Conservation (phyloP, 2,113 vertebrate species). For the Calidris pugnax region DNA sequence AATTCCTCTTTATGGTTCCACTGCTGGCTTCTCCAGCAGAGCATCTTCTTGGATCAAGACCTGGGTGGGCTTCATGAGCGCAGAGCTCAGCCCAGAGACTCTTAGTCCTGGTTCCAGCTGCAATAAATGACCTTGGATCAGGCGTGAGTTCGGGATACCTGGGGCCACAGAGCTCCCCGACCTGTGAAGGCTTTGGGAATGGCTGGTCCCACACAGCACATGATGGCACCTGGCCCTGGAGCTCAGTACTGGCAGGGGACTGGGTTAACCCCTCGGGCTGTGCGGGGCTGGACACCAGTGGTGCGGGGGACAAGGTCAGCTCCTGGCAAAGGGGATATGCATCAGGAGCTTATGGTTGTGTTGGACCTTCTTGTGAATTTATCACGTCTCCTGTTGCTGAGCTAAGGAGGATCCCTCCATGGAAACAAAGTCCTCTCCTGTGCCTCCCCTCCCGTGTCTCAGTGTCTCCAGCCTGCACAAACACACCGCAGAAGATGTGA, state of each 20-base stretch:
- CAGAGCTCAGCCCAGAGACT: not conserved
- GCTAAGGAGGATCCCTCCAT: not conserved
- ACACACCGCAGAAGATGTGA: not conserved
- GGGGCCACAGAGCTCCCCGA: fast-evolving
- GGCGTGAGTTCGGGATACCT: not conserved
- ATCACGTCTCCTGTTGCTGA: not conserved
- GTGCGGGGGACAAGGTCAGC: too few relatives aligned
- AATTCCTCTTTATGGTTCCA: not conserved
- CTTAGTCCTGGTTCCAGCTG: not conserved
- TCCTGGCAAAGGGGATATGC: not conserved
- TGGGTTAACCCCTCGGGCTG: not conserved
- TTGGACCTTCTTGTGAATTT: not conserved
- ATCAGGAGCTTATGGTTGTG: not conserved
- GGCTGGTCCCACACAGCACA: too few relatives aligned
- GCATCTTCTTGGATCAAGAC: not conserved
- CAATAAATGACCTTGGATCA: not conserved
- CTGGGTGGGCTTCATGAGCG: not conserved
- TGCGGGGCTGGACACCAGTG: not conserved
- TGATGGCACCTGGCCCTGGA: not conserved
- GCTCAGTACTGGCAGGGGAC: not conserved
- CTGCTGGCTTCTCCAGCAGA: not conserved
- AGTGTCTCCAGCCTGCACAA: not conserved
- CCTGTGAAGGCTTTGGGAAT: not conserved
- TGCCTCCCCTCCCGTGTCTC: too few relatives aligned
- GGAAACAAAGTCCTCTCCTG: not conserved